Evolutionary conservation across 2,113 vertebrate species (phyloP), one percentile per base, ranked within the genome.

Genomic region (Thamnophis sirtalis): DNA sequence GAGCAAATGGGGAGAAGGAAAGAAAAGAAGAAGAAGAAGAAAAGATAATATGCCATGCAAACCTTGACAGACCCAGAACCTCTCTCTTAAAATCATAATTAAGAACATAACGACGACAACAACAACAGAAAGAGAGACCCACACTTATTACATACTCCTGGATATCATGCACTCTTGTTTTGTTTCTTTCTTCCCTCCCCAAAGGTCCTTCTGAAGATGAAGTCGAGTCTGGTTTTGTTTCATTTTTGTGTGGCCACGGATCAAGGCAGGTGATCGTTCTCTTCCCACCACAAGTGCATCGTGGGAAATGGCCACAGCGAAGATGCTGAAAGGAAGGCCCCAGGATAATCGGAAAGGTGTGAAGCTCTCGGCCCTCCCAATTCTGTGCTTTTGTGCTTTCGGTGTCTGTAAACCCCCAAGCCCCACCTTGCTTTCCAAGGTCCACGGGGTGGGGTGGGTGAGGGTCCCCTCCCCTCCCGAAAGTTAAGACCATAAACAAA

Each of bases 401-500:
- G 63, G 55, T 85, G 22, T 91, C 53, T 24, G 58, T 4, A 22
- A 22, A 33, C 33, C 24, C 49, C 22, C 73, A 53, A 60, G 3
- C 8, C 38, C 11, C 24, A 5, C 13, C 19, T 50, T n/a, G 58
- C 60, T 43, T 85, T 73, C 56, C 38, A 50, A 50, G 92, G 63
- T 95, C 92, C 53, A 88, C 4, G 28, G 26, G 28, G 1, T 15
- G 58, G 4, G 55, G 19, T 9, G 9, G 3, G 3, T 3, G 26
- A 8, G 56, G 24, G 4, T 38, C 58, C 84, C 33, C 86, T 49
- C 89, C 43, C 87, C 48, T 9, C 58, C 38, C 85, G 24, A 51
- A 87, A 84, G 91, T 95, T 93, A 96, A 94, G 92, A 97, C 95
- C 92, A 97, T 94, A 96, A 60, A 96, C 93, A 96, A 96, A 97